Conservation (phyloP, 2,888 invertebrate species). For the Capitulum mitella region DNA sequence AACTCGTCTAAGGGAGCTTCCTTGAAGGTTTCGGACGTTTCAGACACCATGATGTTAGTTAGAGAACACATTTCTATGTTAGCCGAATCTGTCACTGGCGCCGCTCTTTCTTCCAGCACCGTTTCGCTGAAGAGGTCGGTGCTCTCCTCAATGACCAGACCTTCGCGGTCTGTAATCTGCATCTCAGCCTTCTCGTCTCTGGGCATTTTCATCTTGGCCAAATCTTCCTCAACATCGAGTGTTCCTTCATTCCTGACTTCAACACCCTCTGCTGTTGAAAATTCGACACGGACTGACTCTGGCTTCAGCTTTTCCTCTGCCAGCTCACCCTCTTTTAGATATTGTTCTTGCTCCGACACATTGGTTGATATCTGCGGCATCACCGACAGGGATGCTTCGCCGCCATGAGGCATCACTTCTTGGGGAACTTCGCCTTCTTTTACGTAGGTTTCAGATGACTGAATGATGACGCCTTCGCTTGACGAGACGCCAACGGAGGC, state of each 20-base stretch:
- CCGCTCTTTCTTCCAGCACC: not conserved
- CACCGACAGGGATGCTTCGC: not conserved
- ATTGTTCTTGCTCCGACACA: not conserved
- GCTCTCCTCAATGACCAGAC: not conserved
- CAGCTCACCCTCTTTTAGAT: not conserved
- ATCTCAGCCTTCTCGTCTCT: not conserved
- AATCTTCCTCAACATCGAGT: not conserved
- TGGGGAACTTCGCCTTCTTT: not conserved
- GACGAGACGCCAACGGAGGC: not conserved
- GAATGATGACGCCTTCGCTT: not conserved
- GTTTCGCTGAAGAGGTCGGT: not conserved
- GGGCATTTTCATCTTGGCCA: conserved; percentile 1
- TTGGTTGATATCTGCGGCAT: not conserved
- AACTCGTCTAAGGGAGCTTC: not conserved
- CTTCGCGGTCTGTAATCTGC: not conserved
- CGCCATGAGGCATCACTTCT: not conserved
- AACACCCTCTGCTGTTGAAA: not conserved
- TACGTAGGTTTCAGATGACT: not conserved
- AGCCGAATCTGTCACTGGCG: not conserved
- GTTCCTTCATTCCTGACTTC: not conserved
- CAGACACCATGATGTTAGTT: not conserved
- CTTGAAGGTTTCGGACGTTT: not conserved
- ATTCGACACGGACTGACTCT: not conserved
- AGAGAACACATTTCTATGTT: not conserved
- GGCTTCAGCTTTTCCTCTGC: not conserved